Conservation (phyloP, 2,113 vertebrate genomes). For the Callipepla californica region DNA sequence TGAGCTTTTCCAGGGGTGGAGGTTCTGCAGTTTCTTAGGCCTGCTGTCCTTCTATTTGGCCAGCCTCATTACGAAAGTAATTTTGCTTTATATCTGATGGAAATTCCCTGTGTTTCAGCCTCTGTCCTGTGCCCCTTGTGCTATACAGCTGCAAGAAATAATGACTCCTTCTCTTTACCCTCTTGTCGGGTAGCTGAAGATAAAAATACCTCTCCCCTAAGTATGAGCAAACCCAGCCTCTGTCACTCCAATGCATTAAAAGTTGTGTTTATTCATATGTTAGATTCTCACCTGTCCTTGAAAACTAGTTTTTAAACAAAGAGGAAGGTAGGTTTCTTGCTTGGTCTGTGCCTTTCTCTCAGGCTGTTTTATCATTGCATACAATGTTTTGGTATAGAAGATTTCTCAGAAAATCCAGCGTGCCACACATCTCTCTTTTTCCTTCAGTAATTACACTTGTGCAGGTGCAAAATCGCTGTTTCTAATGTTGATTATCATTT, state of each 20-base stretch:
- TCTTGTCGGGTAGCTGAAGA: neutral
- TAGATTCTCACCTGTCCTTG: neutral
- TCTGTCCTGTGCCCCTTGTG: neutral
- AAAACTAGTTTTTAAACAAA: neutral
- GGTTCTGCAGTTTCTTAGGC: neutral
- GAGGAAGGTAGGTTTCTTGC: neutral
- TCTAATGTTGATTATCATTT: neutral
- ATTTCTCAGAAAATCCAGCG: neutral
- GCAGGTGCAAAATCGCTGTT: neutral
- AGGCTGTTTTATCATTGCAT: neutral
- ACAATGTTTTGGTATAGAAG: neutral
- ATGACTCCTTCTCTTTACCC: neutral
- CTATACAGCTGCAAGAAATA: neutral
- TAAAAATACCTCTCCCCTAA: neutral
- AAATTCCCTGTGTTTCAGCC: constrained; percentile 17
- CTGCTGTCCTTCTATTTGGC: neutral
- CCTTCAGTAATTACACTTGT: neutral
- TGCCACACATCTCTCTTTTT: neutral
- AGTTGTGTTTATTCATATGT: neutral
- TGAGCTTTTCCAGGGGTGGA: neutral
- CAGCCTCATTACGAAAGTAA: neutral
- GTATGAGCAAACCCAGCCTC: neutral
- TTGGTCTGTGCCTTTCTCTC: neutral
- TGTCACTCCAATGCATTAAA: neutral
- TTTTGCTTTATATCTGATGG: neutral